phyloP scores from a whole-genome alignment of 1,140 invertebrate genomes.

The Trachymyrmex septentrionalis region DNA sequence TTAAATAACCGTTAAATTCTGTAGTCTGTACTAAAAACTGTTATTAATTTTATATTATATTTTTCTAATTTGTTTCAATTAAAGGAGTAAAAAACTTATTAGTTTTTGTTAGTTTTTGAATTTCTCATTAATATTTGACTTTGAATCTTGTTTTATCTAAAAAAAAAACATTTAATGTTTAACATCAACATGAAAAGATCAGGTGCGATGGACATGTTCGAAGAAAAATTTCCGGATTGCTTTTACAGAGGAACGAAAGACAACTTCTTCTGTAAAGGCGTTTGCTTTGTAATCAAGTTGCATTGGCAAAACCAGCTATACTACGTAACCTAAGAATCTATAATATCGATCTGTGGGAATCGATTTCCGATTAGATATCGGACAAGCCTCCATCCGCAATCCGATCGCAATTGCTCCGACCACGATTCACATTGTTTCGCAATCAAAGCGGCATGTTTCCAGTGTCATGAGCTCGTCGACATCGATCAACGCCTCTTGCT shows the following conservation, averaged over 20 bases:
- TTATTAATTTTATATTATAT: no score
- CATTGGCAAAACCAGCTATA: constrained; percentile 3
- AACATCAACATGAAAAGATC: background rate
- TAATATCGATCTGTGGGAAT: constrained; percentile 61
- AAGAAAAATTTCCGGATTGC: background rate
- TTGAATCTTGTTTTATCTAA: background rate
- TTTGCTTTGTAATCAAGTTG: constrained; percentile 39
- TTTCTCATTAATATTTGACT: background rate
- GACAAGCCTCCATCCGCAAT: constrained; percentile 38
- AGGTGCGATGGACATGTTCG: background rate
- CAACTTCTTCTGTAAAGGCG: background rate
- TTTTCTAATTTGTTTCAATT: no score
- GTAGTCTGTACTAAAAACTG: no score
- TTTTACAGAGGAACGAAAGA: background rate
- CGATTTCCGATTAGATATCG: constrained; percentile 73
- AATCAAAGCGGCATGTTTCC: constrained; percentile 76
- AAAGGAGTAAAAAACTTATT: no score
- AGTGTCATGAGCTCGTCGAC: constrained; percentile 60
- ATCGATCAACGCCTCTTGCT: constrained; percentile 67
- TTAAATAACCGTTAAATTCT: no score
- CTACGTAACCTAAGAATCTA: constrained; percentile 61
- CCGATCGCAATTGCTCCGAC: constrained; percentile 67
- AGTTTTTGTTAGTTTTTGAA: no score
- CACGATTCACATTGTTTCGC: constrained; percentile 72
- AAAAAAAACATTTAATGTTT: background rate